Evolutionary conservation across 2,113 vertebrate species (phyloP), one percentile per base, ranked within the genome.

Genomic region (Accipiter virgatus): DNA sequence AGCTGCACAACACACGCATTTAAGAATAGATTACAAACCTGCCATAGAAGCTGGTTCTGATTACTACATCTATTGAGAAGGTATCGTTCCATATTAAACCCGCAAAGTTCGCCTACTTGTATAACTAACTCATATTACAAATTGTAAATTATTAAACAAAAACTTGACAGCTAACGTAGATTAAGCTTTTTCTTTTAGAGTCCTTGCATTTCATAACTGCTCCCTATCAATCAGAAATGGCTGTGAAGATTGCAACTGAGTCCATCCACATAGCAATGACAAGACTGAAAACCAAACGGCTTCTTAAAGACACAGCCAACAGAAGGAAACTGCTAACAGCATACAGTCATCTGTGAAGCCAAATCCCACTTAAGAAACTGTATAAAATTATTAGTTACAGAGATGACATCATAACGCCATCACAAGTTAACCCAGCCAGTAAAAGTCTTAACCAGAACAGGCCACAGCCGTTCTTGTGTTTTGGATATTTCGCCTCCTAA

Each of bases 91-190:
- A 2, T 21, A 85, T 74, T 23, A 65, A 73, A 21, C 45, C 52
- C 52, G n/a, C 55, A 56, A 81, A 95, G 70, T 78, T 42, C 12
- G 6, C 53, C 83, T 59, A 58, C 58, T n/a, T 38, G 53, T 16
- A 50, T 42, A 27, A 43, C 86, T 52, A 86, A 83, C 78, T 96
- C 92, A 5, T 2, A 19, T 80, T 72, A 91, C 83, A 93, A 45
- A 62, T 3, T 15, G 13, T 75, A 61, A 96, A 91, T 95, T 95
- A 94, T 95, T 93, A 72, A 96, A 87, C 52, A 53, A 75, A 75
- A 90, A 27, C 45, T n/a, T 45, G 43, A 48, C 74, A 61, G 36
- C 52, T 56, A 32, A 75, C 17, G 7, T 12, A 43, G 66, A 36
- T 27, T 3, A 62, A 52, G 47, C 4, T 59, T 67, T 65, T 81